Conservation (phyloP, 2,888 invertebrate genomes). For the Oasisia sp. region DNA sequence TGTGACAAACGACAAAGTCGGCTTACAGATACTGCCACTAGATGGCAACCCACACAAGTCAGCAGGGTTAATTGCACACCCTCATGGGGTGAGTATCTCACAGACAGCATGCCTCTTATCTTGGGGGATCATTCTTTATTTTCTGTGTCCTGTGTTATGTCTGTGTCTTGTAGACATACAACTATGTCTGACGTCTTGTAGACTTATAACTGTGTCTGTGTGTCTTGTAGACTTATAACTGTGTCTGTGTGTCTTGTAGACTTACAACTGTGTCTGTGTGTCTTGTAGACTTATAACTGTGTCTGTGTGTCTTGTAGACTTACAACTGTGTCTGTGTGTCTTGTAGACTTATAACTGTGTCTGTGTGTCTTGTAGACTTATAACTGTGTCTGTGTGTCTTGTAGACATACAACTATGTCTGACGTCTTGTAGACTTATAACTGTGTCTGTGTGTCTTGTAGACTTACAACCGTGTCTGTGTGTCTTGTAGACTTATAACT, state of each 20-base stretch:
- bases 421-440: background rate
- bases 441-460: background rate
- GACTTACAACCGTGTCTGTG: background rate
- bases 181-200: no score
- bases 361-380: background rate
- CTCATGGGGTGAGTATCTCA: slow-evolving; percentile 69
- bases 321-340: background rate
- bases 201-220: no score
- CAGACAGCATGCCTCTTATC: background rate
- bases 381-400: background rate
- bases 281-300: background rate
- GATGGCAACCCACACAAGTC: slow-evolving; percentile 79
- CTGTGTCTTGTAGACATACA: no score
- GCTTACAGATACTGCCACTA: slow-evolving; percentile 76
- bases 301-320: background rate
- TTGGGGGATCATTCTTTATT: no score
- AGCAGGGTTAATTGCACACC: slow-evolving; percentile 73
- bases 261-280: background rate
- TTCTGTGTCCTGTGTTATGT: no score
- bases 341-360: background rate
- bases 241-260: no score
- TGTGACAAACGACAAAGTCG: slow-evolving; percentile 74
- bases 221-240: no score
- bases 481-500: background rate
- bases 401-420: no score